These are phyloP conservation scores for Celastrina argiolus DNA, from an alignment of 2,888 invertebrate species.

Conservation along the genomic window DNA sequence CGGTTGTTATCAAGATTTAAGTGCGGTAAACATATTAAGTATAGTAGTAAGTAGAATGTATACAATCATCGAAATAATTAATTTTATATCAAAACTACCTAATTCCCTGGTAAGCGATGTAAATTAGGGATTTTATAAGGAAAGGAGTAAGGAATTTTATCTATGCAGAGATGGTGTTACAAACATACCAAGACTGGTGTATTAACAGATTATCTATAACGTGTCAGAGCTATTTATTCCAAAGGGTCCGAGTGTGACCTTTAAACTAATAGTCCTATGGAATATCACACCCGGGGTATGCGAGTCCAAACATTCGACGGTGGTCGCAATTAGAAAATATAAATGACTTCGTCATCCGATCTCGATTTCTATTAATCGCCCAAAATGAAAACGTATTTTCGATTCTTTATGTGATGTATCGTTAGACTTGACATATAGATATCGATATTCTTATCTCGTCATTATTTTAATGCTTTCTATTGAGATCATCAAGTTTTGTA, in stretches of 20 bases:
- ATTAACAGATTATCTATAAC: not conserved
- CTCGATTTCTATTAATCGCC: constrained; percentile 63
- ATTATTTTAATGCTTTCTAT: constrained; percentile 36
- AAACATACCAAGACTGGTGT: not conserved
- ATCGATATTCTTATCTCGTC: constrained; percentile 22
- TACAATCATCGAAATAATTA: not conserved
- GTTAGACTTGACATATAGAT: constrained; percentile 51
- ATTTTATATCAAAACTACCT: not conserved
- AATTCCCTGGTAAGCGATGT: not conserved
- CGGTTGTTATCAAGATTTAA: not conserved
- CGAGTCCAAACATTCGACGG: constrained; percentile 54
- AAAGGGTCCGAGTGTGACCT: not conserved
- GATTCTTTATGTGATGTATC: constrained; percentile 55
- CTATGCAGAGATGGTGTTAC: not conserved
- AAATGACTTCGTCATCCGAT: constrained; percentile 67
- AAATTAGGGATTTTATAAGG: constrained; percentile 1
- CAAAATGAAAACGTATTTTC: constrained; percentile 57
- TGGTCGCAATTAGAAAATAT: constrained; percentile 72
- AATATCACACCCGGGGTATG: constrained; percentile 59
- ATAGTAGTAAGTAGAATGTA: not conserved
- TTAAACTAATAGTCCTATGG: constrained; percentile 12
- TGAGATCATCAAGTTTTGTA: constrained; percentile 17
- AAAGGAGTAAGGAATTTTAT: not conserved
- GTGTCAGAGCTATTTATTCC: constrained; percentile 9
- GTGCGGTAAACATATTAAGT: not conserved